A percentile compares a stretch with the other conserved stretches of the same genome.
Evolutionary conservation across 2,888 invertebrate species (phyloP).

Genomic region (Callimorpha dominula): DNA sequence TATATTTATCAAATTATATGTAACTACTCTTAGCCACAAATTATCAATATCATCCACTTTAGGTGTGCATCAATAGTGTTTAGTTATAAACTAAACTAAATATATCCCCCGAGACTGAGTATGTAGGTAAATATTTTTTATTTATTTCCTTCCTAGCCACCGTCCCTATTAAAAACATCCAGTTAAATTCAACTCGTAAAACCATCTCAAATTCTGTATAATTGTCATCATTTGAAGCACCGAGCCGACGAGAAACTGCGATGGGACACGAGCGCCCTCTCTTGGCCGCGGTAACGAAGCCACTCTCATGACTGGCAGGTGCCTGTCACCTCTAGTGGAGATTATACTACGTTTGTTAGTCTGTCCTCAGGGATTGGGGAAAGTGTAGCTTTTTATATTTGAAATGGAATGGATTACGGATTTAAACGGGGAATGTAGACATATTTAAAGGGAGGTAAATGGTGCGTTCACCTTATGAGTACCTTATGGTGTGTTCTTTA

Average conservation of each 20-base stretch:
- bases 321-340: conserved; percentile 64
- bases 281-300: conserved; percentile 70
- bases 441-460: not conserved
- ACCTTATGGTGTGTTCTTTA: not conserved
- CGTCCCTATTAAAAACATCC: conserved; percentile 15
- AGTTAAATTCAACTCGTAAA: conserved; percentile 26
- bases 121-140: too few species aligned
- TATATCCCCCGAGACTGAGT: too few species aligned
- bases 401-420: conserved; percentile 10
- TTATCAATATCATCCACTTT: too few species aligned
- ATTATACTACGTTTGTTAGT: conserved; percentile 53
- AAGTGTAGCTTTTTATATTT: conserved; percentile 36
- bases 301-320: conserved; percentile 73
- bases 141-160: not conserved
- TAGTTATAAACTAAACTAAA: too few species aligned
- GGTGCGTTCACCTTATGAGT: not conserved
- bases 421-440: not conserved
- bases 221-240: conserved; percentile 57
- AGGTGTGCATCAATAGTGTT: too few species aligned
- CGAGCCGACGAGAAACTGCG: conserved; percentile 44
- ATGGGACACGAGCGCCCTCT: conserved; percentile 54
- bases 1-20: too few species aligned
- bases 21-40: too few species aligned
- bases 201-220: conserved; percentile 52
- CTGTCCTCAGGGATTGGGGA: conserved; percentile 34